Conservation (phyloP, 2,888 invertebrate genomes). For the Seira ritae region DNA sequence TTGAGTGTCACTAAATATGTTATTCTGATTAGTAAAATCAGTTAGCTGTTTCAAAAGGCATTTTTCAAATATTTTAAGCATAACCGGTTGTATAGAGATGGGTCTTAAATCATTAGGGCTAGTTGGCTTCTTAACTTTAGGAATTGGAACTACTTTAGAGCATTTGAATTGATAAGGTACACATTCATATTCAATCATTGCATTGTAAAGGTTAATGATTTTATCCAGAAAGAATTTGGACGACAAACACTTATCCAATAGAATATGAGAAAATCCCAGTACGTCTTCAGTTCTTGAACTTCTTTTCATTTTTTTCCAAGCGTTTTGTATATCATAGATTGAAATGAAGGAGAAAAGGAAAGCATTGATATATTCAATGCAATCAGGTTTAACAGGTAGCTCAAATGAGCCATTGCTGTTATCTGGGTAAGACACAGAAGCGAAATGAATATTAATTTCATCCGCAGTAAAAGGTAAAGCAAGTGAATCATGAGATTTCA, state of each 20-base stretch:
- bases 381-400: neutral
- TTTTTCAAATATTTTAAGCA: conserved; percentile 39
- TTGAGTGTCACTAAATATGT: conserved; percentile 21
- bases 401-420: neutral
- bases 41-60: conserved; percentile 30
- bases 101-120: conserved; percentile 27
- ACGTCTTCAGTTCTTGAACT: neutral
- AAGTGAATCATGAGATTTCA: neutral
- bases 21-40: neutral
- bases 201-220: neutral
- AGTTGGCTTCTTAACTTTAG: conserved; percentile 25
- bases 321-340: neutral
- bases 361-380: neutral
- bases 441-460: neutral
- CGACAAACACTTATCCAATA: neutral
- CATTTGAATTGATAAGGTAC: conserved; percentile 20
- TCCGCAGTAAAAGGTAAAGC: neutral
- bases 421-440: neutral
- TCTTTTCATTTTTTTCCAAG: conserved; percentile 24
- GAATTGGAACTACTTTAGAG: conserved; percentile 39
- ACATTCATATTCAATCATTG: neutral
- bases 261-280: conserved; percentile 7
- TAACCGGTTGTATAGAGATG: conserved; percentile 28
- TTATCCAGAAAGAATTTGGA: neutral
- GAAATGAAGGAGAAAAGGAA: neutral